Percentiles rank a stretch among this genome's conserved stretches.
phyloP scores from a whole-genome alignment of 2,797 vertebrate species.

The Pangasius sanitwongsei region DNA sequence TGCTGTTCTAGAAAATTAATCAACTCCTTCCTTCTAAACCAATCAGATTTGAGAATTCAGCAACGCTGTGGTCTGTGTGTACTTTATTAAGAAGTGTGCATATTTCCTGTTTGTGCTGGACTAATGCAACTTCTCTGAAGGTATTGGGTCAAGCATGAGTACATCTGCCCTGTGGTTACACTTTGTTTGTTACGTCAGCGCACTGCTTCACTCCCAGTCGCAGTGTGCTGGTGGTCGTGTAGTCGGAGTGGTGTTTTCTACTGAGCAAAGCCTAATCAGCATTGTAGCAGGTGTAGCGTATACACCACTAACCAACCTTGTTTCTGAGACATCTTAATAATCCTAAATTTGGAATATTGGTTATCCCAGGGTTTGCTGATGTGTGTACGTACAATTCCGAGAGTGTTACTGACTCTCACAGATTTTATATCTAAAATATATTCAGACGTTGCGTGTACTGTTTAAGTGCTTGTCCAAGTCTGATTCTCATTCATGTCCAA shows the following conservation, averaged over 20 bases:
- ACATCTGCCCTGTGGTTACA: background rate
- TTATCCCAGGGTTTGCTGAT: background rate
- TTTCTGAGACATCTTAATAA: background rate
- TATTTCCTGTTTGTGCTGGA: background rate
- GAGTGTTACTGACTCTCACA: background rate
- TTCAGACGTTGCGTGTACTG: too few species aligned
- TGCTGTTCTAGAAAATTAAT: slow-evolving; percentile 11
- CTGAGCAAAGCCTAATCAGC: background rate
- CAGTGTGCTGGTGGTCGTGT: background rate
- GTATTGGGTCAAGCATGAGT: background rate
- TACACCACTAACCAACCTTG: background rate
- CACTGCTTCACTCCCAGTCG: background rate
- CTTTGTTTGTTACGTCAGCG: background rate
- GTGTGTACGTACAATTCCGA: background rate
- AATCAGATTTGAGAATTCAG: background rate
- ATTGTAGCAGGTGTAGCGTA: slow-evolving; percentile 27
- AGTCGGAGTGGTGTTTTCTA: background rate
- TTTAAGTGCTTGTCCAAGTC: background rate
- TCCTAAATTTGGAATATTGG: background rate
- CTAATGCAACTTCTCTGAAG: too few species aligned
- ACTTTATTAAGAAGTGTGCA: background rate
- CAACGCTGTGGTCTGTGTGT: background rate
- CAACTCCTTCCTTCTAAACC: background rate
- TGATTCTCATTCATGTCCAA: background rate
- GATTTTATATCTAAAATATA: background rate